These are phyloP conservation scores for Himalopsyche japonica DNA, from an alignment of 2,888 invertebrate genomes.

Conservation along the genomic window DNA sequence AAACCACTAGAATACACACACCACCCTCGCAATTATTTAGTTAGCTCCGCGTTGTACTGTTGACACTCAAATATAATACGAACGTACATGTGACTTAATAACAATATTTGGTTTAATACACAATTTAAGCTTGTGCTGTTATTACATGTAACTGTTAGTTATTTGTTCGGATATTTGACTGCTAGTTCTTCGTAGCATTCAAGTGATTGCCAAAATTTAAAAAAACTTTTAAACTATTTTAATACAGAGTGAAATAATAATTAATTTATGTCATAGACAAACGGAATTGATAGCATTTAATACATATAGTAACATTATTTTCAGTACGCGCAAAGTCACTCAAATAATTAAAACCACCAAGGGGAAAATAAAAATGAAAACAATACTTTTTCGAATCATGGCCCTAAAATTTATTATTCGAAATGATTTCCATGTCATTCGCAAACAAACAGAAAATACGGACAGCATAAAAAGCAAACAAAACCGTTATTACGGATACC, in stretches of 20 bases:
- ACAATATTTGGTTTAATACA: not conserved
- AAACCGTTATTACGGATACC: constrained; percentile 4
- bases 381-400: too few relatives aligned
- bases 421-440: not conserved
- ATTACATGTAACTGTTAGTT: not conserved
- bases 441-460: not conserved
- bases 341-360: too few relatives aligned
- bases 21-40: not conserved
- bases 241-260: too few relatives aligned
- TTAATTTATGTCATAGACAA: too few relatives aligned
- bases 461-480: not conserved
- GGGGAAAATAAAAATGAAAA: too few relatives aligned
- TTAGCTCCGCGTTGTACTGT: not conserved
- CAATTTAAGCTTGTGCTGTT: not conserved
- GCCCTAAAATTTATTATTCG: too few relatives aligned
- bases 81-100: not conserved
- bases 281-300: too few relatives aligned
- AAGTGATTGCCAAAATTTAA: too few relatives aligned
- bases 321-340: too few relatives aligned
- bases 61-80: not conserved
- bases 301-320: too few relatives aligned
- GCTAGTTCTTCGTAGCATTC: not conserved
- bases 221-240: too few relatives aligned
- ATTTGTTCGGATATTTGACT: not conserved
- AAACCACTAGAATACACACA: not conserved